Evolutionary conservation across 2,797 vertebrate species (phyloP), one percentile per base, ranked within the genome.

Genomic region (Pelochelys cantorii): DNA sequence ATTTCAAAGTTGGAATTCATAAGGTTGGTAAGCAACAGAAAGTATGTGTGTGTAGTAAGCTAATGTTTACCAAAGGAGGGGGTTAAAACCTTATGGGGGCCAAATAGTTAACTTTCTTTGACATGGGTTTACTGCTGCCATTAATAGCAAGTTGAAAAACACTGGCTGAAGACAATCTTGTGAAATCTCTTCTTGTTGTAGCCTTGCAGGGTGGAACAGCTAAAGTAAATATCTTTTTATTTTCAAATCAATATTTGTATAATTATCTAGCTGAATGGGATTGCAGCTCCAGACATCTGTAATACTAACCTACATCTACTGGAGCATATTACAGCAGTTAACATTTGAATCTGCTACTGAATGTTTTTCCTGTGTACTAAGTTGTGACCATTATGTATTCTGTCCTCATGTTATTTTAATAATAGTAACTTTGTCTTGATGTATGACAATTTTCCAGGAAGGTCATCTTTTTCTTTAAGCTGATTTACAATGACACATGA

Each of bases 181-280:
- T 93, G 74, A 86, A 81, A 57, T 93, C 60, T 71, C 93, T 62
- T 81, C 48, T 92, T 82, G 54, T 77, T 88, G 29, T 93, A 74
- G 81, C 71, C 93, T 96, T 90, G 55, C 48, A 87, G 62, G 48
- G 23, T 93, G 79, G 56, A 89, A 85, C 54, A 94, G 88, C 91
- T 93, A 94, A 96, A 90, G 94, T 93, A 96, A 97, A 97, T 95
- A 94, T 60, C 85, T 94, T 87, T 96, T 96, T 95, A 96, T 84
- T 96, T 97, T 95, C 86, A 92, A 94, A 97, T 97, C 96, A 97
- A 96, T 97, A 95, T 96, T 97, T 97, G 93, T 95, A 91, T 96
- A 96, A 95, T 97, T 97, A 94, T 95, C 93, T 91, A 88, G 74
- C 92, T 96, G 96, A 95, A 95, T 87, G 88, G 85, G 65, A 88